Evolutionary conservation across 2,888 invertebrate species (phyloP), one percentile per base, ranked within the genome.

Genomic region (Hesperia comma): DNA sequence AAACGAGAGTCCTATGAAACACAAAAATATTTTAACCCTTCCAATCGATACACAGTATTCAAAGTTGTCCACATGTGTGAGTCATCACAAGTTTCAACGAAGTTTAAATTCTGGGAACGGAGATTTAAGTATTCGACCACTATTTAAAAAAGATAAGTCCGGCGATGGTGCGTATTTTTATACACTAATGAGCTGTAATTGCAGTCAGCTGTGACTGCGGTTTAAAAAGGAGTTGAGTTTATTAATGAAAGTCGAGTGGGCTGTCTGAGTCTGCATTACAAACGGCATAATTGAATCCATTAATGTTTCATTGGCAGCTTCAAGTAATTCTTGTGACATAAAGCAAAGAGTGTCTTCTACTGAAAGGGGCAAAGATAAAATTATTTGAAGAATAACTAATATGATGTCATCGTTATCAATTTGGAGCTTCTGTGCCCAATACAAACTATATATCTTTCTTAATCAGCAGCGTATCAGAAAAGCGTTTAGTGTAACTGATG

Each of bases 241-340:
- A 63, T 61, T 67, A 64, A 53, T 49, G 43, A 69, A 68, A 67
- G 46, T 68, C 56, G 56, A 67, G 67, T 68, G 61, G 61, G 7
- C 43, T 43, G 46, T 62, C 33, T 49, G 62, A 49, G 58, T 67
- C 46, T 58, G 41, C 57, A 40, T 53, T 64, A 41, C 55, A 60
- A 58, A 62, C 53, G 61, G 54, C 49, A 43, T 69, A 62, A 62
- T 67, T 67, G 67, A 46, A 49, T 58, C 49, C 61, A 56, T 60
- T 43, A 26, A 68, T 12, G 37, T 49, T 60, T 53, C 53, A 66
- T 53, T 58, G 32, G 33, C 21, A 21, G 10, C 46, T 46, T 46
- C 21, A 32, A 46, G 17, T 32, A 19, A 46, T 21, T 10, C 43
- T 26, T 46, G 19, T 21, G 46, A 56, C 43, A 41, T 32, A 7